Base-by-base conservation (phyloP, 2,888 invertebrate species). In the Galerucella calmariensis region DNA sequence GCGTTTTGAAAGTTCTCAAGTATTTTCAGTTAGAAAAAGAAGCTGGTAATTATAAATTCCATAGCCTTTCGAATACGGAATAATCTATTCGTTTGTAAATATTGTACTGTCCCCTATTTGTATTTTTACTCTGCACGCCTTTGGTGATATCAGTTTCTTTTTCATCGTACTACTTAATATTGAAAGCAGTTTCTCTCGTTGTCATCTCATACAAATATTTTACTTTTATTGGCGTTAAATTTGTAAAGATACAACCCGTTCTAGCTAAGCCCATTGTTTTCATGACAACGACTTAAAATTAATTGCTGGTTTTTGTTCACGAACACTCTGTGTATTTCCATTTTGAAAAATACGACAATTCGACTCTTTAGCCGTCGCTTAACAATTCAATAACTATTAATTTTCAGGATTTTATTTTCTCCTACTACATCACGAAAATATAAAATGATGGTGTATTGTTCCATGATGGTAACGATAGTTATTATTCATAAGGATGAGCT, bases 191-290 rank as follows among this genome's bases (percentile, higher is more conserved):
- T 44, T 35, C 59, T 61, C 48, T 68, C 51, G 67, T 74, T 67
- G 74, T 76, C 75, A 73, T 73, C 69, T 72, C 59, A 73, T 70
- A 69, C 74, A 58, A 59, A 66, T 48, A 62, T 74, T 73, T 73
- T 73, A 76, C 58, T 79, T 76, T 79, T 79, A 77, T 79, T 77
- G 78, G 74, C 75, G 74, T 75, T 77, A 79, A 79, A 79, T 79
- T 79, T 79, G 79, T 79, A 77, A 20, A 73, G 75, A 77, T 77
- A 78, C 75, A 66, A 46, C 48, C 71, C 35, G 78, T 67, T 73
- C 77, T 75, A 72, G 77, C 74, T 77, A 67, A 66, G 72, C 56
- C 79, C 75, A 79, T 79, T 79, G 79, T 79, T 75, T 73, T 73
- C 73, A 67, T 70, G 79, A 78, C 79, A 77, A 77, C 72, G 74